Conservation (phyloP, 2,888 invertebrate species). For the Tetranychus piercei region DNA sequence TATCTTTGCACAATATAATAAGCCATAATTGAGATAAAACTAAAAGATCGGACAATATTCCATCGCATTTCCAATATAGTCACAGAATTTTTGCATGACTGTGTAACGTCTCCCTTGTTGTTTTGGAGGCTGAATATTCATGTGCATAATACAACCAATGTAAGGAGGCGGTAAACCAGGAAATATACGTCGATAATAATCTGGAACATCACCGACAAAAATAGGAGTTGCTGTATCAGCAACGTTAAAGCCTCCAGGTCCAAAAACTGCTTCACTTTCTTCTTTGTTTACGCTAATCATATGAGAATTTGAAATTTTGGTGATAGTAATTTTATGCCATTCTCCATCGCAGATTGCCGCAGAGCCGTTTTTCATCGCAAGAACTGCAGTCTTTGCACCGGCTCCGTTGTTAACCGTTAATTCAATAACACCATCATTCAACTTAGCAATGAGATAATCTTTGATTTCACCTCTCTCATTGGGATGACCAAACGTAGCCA, state of each 20-base stretch:
- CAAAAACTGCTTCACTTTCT: conserved; percentile 42
- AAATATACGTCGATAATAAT: conserved; percentile 29
- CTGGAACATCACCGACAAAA: conserved; percentile 72
- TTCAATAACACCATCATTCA: conserved; percentile 51
- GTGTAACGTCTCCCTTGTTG: background rate
- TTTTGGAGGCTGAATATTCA: background rate
- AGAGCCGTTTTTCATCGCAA: conserved; percentile 42
- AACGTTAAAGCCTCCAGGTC: conserved; percentile 40
- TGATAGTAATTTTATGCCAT: conserved; percentile 69
- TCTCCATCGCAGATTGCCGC: conserved; percentile 73
- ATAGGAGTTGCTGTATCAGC: conserved; percentile 67
- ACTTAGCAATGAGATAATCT: conserved; percentile 67
- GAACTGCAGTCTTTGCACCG: conserved; percentile 56
- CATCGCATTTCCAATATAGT: background rate
- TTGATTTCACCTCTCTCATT: conserved; percentile 56
- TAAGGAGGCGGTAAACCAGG: background rate
- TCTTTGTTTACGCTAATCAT: conserved; percentile 64
- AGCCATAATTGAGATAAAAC: too few species aligned
- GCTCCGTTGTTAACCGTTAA: conserved; percentile 38
- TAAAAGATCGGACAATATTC: background rate
- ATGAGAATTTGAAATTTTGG: conserved; percentile 72
- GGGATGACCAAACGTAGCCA: conserved; percentile 32
- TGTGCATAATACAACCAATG: background rate
- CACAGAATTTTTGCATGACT: background rate
- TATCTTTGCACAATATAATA: too few species aligned